Evolutionary conservation across 2,113 vertebrate genomes (phyloP), one percentile per base, ranked within the genome.

Genomic region (Corapipo altera): DNA sequence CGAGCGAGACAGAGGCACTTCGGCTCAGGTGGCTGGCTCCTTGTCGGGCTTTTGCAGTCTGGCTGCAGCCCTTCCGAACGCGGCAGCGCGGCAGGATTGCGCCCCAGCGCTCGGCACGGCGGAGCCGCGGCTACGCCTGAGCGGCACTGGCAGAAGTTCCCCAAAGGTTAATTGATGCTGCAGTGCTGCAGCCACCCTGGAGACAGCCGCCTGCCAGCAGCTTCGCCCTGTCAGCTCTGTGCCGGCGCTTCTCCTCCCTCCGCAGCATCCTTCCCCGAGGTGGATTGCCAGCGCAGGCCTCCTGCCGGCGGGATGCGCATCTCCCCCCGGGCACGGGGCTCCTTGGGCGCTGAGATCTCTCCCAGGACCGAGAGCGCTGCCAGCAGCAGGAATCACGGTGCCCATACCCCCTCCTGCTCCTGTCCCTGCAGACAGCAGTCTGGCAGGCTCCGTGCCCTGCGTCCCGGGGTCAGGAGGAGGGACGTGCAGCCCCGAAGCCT

Each of bases 141-240:
- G 92, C 67, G 93, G 69, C 93, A 13, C 88, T 52, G 91, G 84
- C 81, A 96, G 70, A 43, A 82, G 91, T 76, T 93, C 92, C 94
- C 93, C 95, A 88, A 95, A 95, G 95, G 96, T 95, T 96, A 96
- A 96, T 96, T 91, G 96, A 89, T 97, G 93, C 96, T 96, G 96
- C 93, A 89, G 88, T 73, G 89, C 96, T 91, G 95, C 96, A 96
- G 85, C 86, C 95, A 49, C 85, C 83, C 94, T 77, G 74, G 37
- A 76, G 94, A 89, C 96, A 94, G 96, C 95, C 15, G 71, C 95
- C 94, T 95, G 96, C 93, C 95, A 69, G 85, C 93, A 91, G 91
- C 94, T 73, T 80, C 12, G 15, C 82, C 91, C 84, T 52, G 81
- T 85, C 92, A 88, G 90, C 80, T 88, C 84, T 3, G 24, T 26